These are phyloP conservation scores for Eurytoma adleriae DNA, from an alignment of 2,888 invertebrate genomes.

Conservation along the genomic window DNA sequence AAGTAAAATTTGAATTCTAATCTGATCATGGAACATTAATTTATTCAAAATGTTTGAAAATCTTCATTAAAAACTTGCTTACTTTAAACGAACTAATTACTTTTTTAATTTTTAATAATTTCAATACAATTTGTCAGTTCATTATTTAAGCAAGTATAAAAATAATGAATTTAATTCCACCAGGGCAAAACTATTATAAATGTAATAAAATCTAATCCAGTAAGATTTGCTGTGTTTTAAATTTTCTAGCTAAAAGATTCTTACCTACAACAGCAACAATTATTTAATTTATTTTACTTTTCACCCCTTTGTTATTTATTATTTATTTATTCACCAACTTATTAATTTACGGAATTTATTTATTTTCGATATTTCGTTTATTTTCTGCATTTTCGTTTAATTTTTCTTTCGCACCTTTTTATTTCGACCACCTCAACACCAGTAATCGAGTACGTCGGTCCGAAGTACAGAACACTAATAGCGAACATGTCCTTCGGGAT, in stretches of 20 bases:
- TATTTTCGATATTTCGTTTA: neutral
- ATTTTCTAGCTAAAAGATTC: constrained; percentile 16
- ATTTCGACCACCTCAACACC: constrained; percentile 65
- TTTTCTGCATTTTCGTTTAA: neutral
- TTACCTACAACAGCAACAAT: neutral
- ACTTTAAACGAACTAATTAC: too few species aligned
- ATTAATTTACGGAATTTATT: constrained; percentile 2
- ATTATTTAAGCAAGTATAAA: too few species aligned
- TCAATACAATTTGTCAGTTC: too few species aligned
- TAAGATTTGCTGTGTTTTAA: too few species aligned
- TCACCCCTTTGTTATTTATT: neutral
- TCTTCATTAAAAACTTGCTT: too few species aligned
- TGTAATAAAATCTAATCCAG: too few species aligned
- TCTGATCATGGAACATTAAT: too few species aligned
- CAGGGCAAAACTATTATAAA: too few species aligned
- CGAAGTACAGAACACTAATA: constrained; percentile 91
- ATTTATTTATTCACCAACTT: neutral
- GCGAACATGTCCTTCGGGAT: constrained; percentile 94
- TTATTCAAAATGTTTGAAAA: too few species aligned
- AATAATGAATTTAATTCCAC: too few species aligned
- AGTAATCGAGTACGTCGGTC: constrained; percentile 93
- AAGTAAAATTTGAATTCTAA: too few species aligned
- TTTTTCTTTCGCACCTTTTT: neutral
- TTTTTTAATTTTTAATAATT: too few species aligned
- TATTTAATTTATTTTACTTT: neutral